Conservation (phyloP, 1,140 invertebrate species). For the Adelges cooleyi region DNA sequence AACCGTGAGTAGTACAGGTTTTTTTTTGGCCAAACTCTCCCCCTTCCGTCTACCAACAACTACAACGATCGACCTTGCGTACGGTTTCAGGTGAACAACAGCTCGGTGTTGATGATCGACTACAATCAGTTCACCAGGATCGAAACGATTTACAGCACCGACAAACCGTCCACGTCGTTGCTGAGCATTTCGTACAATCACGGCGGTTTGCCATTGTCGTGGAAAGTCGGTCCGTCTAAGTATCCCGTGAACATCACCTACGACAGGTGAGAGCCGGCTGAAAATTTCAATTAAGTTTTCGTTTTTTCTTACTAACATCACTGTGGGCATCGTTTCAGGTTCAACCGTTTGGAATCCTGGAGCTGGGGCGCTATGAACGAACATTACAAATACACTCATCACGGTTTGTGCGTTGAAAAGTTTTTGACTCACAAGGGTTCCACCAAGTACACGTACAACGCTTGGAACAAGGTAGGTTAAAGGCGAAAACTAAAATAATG, state of each 20-base stretch:
- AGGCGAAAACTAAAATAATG: no score
- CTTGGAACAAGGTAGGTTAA: constrained; percentile 53
- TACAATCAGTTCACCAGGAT: constrained; percentile 78
- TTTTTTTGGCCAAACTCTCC: neutral
- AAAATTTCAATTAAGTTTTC: no score
- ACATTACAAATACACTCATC: constrained; percentile 73
- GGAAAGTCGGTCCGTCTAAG: constrained; percentile 57
- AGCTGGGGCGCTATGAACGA: constrained; percentile 77
- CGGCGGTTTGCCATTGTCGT: constrained; percentile 67
- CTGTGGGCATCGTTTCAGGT: constrained; percentile 42
- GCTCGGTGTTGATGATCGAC: constrained; percentile 71
- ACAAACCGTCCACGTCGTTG: constrained; percentile 53
- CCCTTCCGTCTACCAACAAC: no score
- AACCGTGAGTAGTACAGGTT: constrained; percentile 41
- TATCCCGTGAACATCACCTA: constrained; percentile 79
- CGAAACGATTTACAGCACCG: constrained; percentile 78
- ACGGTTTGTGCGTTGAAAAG: constrained; percentile 72
- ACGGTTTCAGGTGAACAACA: constrained; percentile 59
- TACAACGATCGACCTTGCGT: neutral
- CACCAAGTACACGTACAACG: constrained; percentile 67
- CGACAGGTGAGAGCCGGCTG: constrained; percentile 55
- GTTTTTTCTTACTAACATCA: no score
- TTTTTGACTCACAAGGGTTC: constrained; percentile 67
- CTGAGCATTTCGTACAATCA: constrained; percentile 77
- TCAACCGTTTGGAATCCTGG: constrained; percentile 84